Evolutionary conservation across 2,888 invertebrate genomes (phyloP).

Genomic region (Amiota communis): DNA sequence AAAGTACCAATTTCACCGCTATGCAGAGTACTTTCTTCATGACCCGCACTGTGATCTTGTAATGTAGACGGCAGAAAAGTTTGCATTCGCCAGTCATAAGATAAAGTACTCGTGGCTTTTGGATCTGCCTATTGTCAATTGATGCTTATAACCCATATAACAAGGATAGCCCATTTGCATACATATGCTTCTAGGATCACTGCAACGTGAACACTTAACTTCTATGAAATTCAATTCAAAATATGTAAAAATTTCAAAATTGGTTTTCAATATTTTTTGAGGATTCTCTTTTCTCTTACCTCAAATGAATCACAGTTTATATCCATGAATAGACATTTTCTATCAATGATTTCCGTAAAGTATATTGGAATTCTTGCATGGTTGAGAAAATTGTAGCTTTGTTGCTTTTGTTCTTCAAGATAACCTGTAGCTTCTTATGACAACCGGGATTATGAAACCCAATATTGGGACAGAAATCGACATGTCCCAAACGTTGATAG

Average conservation of each 20-base stretch:
- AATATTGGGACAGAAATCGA: constrained; percentile 94
- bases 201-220: constrained; percentile 82
- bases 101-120: constrained; percentile 78
- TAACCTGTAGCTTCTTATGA: constrained; percentile 77
- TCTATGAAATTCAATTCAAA: constrained; percentile 76
- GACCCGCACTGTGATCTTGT: constrained; percentile 81
- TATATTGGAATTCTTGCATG: constrained; percentile 77
- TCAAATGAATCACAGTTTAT: constrained; percentile 87
- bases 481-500: constrained; percentile 86
- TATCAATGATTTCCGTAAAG: constrained; percentile 87
- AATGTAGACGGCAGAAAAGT: constrained; percentile 90
- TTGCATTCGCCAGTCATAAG: constrained; percentile 80
- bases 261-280: not conserved
- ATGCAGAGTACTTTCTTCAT: constrained; percentile 80
- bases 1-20: constrained; percentile 87
- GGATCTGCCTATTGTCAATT: constrained; percentile 72
- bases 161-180: constrained; percentile 82
- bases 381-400: constrained; percentile 79
- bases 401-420: constrained; percentile 74
- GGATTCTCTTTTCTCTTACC: constrained; percentile 72
- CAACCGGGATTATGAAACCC: constrained; percentile 87
- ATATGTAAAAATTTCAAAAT: not conserved
- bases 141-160: constrained; percentile 74
- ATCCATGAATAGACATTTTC: constrained; percentile 83
- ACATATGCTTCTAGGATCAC: constrained; percentile 78